These are phyloP conservation scores for Actinemys pallida DNA, from an alignment of 2,113 vertebrate genomes.

Conservation along the genomic window DNA sequence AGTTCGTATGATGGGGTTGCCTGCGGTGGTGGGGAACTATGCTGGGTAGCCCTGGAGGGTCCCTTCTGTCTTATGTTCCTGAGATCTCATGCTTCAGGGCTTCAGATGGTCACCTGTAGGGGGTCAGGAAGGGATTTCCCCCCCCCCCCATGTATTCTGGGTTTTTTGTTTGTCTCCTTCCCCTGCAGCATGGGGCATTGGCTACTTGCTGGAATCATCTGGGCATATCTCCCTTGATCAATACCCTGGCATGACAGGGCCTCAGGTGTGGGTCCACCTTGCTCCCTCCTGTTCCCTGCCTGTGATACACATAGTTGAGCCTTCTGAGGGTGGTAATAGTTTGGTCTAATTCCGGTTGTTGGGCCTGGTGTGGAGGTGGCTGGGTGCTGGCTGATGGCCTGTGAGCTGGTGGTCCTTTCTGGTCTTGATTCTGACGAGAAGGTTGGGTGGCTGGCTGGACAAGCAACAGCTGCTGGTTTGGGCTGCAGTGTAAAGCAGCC, in stretches of 20 bases:
- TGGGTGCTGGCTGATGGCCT: neutral
- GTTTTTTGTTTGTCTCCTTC: neutral
- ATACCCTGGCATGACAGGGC: neutral
- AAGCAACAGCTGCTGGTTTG: neutral
- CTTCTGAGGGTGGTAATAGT: neutral
- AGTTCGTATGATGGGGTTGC: neutral
- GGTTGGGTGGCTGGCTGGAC: neutral
- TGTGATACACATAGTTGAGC: neutral
- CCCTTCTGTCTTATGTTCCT: neutral
- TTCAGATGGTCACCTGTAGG: neutral
- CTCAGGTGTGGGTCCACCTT: neutral
- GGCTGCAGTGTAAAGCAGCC: neutral
- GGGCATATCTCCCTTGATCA: neutral
- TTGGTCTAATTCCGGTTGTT: neutral
- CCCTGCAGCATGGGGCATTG: neutral
- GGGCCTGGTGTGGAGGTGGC: neutral
- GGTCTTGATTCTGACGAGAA: neutral
- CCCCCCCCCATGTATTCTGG: neutral
- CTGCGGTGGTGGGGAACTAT: neutral
- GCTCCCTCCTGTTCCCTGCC: neutral
- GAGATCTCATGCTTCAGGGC: neutral
- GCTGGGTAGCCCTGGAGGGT: neutral
- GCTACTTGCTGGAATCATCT: neutral
- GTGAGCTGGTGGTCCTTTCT: neutral
- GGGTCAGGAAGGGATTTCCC: neutral